phyloP scores from a whole-genome alignment of 2,113 vertebrate species.

The Lethenteron reissneri region DNA sequence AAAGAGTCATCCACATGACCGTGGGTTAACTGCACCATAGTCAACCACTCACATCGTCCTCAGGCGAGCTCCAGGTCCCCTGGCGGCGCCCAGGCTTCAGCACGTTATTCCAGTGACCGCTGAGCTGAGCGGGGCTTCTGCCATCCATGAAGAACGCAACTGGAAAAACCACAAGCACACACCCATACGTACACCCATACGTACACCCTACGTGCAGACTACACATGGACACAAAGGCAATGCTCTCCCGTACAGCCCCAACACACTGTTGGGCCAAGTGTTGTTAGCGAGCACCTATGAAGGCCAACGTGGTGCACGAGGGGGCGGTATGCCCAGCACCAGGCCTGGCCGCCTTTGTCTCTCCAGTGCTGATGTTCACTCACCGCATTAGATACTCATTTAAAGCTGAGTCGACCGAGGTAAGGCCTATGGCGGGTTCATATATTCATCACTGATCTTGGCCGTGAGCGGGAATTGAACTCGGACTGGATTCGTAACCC shows the following conservation, averaged over 20 bases:
- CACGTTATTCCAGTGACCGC: slow-evolving; percentile 58
- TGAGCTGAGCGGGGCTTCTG: slow-evolving; percentile 46
- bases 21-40: too few species aligned
- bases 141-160: slow-evolving; percentile 89
- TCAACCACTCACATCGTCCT: slow-evolving; percentile 33
- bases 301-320: too few species aligned
- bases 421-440: too few species aligned
- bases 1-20: too few species aligned
- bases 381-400: too few species aligned
- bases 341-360: too few species aligned
- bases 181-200: slow-evolving; percentile 5
- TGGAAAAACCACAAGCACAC: slow-evolving; percentile 16
- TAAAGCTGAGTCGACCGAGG: too few species aligned
- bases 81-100: slow-evolving; percentile 50
- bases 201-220: slow-evolving; percentile 8
- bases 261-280: background rate
- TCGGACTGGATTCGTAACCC: too few species aligned
- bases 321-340: too few species aligned
- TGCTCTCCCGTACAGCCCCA: background rate
- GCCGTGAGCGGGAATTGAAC: too few species aligned
- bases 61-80: slow-evolving; percentile 37
- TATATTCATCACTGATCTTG: too few species aligned
- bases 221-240: background rate
- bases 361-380: too few species aligned
- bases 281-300: background rate